Evolutionary conservation across 2,113 vertebrate genomes (phyloP).

Genomic region (Eublepharis macularius): DNA sequence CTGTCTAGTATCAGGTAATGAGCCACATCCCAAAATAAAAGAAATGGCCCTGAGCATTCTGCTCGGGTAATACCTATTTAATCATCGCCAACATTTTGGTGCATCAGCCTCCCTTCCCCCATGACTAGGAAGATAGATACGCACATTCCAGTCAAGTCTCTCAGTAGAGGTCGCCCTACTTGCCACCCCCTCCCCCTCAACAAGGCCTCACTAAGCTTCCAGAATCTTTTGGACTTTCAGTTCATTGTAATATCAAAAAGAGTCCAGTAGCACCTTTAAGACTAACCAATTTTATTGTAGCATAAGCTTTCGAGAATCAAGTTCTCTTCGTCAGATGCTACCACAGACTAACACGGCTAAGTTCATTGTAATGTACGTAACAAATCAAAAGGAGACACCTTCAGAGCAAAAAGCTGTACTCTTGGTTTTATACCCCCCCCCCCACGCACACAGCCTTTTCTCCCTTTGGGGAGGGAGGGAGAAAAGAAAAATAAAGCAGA

Average conservation of each 20-base stretch:
- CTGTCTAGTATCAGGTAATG: neutral
- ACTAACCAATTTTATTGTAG: too few species aligned
- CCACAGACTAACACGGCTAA: too few species aligned
- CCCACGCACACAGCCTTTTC: slow-evolving; percentile 19
- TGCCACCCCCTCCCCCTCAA: slow-evolving; percentile 35
- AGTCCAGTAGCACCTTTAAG: too few species aligned
- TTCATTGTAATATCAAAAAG: slow-evolving; percentile 63
- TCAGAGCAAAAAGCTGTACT: slow-evolving; percentile 63
- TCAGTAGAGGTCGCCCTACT: slow-evolving; percentile 43
- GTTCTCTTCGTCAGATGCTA: too few species aligned
- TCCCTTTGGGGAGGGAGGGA: neutral
- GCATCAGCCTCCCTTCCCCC: slow-evolving; percentile 54
- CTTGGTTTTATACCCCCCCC: slow-evolving; percentile 62
- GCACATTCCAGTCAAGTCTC: slow-evolving; percentile 60
- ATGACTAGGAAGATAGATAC: slow-evolving; percentile 43
- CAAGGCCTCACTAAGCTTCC: slow-evolving; percentile 50
- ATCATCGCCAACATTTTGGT: slow-evolving; percentile 38
- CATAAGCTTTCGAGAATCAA: too few species aligned
- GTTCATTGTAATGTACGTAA: slow-evolving; percentile 57
- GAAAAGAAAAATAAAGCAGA: slow-evolving; percentile 15
- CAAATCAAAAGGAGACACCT: slow-evolving; percentile 61
- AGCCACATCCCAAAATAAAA: slow-evolving; percentile 36
- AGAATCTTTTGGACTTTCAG: slow-evolving; percentile 36
- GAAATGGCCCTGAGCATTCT: slow-evolving; percentile 22
- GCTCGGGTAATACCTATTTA: slow-evolving; percentile 37